Evolutionary conservation across 2,113 vertebrate species (phyloP), one percentile per base, ranked within the genome.

Genomic region (Campylorhamphus procurvoides): DNA sequence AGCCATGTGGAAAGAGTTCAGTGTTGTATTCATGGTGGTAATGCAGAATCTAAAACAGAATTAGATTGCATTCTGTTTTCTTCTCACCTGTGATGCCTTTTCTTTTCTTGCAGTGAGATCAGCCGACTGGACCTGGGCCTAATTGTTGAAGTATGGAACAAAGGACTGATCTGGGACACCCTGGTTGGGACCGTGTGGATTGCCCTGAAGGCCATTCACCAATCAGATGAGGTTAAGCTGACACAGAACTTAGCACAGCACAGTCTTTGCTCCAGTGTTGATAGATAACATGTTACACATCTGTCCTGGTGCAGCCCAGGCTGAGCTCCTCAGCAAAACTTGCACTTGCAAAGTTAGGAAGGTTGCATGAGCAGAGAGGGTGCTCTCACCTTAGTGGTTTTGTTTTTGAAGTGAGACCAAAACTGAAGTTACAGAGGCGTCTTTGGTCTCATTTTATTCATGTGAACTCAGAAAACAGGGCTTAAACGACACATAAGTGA

Each of bases 111-210:
- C 96, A 99, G 99, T 95, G 99, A 99, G 98, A 99, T 99, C 98
- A 99, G 96, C 97, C 98, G 98, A 18, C 96, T 99, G 98, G 99
- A 99, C 97, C 98, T 99, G 35, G 99, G 99, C 64, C 98, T 99
- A n/a, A 99, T 99, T 63, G 99, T 99, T 80, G 99, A 99, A 94
- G 99, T 99, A 47, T 99, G 99, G 99, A 99, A 99, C 98, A 99
- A 99, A 98, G 99, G 99, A 33, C 98, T 99, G 73, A 99, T 99
- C 96, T 99, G 99, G 99, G 99, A 99, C 97, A 99, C 99, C 15
- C 98, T 99, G 98, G 98, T 99, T 94, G 99, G 99, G 39, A 99
- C 99, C 0, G 96, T 98, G 63, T 99, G 99, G 99, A 99, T 99
- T 79, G 99, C 99, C 46, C 97, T 99, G 75, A 98, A 98, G 94